Conservation (phyloP, 2,797 vertebrate species). For the Cossypha polioptera region DNA sequence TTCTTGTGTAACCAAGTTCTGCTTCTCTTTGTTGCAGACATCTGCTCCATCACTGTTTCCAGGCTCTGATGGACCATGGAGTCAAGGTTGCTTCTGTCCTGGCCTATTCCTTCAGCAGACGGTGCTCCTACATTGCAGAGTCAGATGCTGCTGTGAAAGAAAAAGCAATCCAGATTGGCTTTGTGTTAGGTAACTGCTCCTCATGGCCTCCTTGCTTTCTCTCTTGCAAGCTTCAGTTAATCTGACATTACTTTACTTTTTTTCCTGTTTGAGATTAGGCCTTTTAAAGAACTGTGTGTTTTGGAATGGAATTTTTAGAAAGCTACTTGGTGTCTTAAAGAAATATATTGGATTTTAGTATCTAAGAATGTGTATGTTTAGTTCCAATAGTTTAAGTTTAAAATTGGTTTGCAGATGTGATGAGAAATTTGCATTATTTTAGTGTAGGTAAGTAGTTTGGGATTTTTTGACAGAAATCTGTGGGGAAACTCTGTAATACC, state of each 20-base stretch:
- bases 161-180: slow-evolving; percentile 98
- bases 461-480: not conserved
- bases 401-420: not conserved
- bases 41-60: slow-evolving; percentile 98
- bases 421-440: not conserved
- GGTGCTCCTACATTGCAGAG: slow-evolving; percentile 97
- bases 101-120: slow-evolving; percentile 96
- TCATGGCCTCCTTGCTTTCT: not conserved
- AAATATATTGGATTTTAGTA: not conserved
- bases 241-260: not conserved
- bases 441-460: not conserved
- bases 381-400: not conserved
- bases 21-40: slow-evolving; percentile 80
- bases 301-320: not conserved
- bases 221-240: not conserved
- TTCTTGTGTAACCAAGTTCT: not conserved
- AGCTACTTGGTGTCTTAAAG: not conserved
- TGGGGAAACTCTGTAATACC: not conserved
- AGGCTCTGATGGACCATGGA: slow-evolving; percentile 98
- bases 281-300: not conserved
- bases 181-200: slow-evolving; percentile 88
- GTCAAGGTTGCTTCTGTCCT: slow-evolving; percentile 97
- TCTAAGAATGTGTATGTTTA: not conserved
- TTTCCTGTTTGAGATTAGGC: not conserved
- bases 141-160: slow-evolving; percentile 96